These are phyloP conservation scores for Nephrotoma appendiculata DNA, from an alignment of 2,888 invertebrate genomes.

Conservation along the genomic window DNA sequence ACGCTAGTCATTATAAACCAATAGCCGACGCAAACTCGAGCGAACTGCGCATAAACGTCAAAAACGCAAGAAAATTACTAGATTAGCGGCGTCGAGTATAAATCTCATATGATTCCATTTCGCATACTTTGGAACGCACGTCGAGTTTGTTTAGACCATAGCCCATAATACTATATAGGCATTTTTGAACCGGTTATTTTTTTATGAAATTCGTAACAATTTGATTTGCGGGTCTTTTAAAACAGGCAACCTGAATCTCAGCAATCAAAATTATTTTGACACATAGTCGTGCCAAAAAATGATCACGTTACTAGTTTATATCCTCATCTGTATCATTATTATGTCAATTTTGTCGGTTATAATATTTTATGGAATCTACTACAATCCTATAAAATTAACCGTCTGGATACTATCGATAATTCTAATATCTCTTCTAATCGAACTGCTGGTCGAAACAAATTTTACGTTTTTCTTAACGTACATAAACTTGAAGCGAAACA, in stretches of 20 bases:
- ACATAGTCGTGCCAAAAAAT: neutral
- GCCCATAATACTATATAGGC: no score
- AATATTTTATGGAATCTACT: neutral
- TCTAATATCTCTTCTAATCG: neutral
- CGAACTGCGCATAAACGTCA: no score
- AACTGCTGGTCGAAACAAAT: neutral
- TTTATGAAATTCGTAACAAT: no score
- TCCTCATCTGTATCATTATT: neutral
- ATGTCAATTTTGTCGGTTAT: neutral
- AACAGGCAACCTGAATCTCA: neutral
- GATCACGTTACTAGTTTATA: neutral
- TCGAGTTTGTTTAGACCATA: no score
- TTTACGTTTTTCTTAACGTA: neutral
- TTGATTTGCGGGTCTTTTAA: no score
- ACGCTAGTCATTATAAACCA: no score
- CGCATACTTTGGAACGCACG: no score
- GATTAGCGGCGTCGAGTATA: no score
- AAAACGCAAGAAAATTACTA: no score
- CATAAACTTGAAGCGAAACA: neutral
- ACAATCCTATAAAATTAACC: neutral
- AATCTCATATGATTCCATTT: no score
- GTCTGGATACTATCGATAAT: neutral
- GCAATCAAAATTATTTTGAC: neutral
- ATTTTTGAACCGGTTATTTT: no score
- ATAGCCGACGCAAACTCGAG: no score